Evolutionary conservation across 2,888 invertebrate genomes (phyloP).

Genomic region (Blastobasis adustella): DNA sequence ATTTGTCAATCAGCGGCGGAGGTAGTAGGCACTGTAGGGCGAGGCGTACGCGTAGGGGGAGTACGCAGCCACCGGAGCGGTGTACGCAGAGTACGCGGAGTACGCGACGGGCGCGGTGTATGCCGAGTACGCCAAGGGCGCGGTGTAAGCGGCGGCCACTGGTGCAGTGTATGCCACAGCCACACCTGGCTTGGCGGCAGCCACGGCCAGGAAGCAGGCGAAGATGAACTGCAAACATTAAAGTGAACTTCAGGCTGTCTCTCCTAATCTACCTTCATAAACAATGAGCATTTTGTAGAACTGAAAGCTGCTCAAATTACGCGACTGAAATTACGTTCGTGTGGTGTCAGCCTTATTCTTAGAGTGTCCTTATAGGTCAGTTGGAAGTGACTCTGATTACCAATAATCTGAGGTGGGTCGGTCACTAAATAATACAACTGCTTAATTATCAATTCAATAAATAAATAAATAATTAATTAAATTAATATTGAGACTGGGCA

Average conservation of each 20-base stretch:
- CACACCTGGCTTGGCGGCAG: slow-evolving; percentile 42
- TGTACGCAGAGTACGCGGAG: slow-evolving; percentile 29
- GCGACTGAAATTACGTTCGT: too few relatives aligned
- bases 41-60: slow-evolving; percentile 26
- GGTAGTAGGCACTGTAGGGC: slow-evolving; percentile 18
- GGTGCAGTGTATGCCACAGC: slow-evolving; percentile 21
- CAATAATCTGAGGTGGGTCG: too few relatives aligned
- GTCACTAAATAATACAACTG: too few relatives aligned
- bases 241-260: neutral
- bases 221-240: slow-evolving; percentile 39
- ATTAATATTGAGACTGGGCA: too few relatives aligned
- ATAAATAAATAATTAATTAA: too few relatives aligned
- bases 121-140: slow-evolving; percentile 22
- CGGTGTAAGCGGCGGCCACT: slow-evolving; percentile 17
- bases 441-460: too few relatives aligned
- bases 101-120: slow-evolving; percentile 41
- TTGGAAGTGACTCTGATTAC: too few relatives aligned
- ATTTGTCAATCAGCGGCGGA: slow-evolving; percentile 17
- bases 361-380: too few relatives aligned
- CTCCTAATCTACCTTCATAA: too few relatives aligned
- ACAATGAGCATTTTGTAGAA: too few relatives aligned
- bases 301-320: too few relatives aligned
- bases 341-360: too few relatives aligned
- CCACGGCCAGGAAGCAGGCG: slow-evolving; percentile 48
- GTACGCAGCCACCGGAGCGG: slow-evolving; percentile 12